Evolutionary conservation across 2,888 invertebrate species (phyloP).

Genomic region (Malacosoma neustria): DNA sequence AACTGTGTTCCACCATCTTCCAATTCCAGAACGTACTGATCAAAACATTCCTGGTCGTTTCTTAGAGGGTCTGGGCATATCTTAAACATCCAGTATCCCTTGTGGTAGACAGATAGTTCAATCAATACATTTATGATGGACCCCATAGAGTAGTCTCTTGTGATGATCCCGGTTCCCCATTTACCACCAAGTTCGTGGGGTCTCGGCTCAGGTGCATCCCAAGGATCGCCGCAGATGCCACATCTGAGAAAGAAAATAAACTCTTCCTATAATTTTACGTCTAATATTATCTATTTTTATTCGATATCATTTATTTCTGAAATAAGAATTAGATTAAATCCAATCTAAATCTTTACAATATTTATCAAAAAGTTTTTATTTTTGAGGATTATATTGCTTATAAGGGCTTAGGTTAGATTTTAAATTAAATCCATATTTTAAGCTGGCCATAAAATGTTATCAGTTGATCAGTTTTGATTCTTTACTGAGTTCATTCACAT

Average conservation of each 20-base stretch:
- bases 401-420: neutral
- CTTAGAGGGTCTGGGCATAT: conserved; percentile 82
- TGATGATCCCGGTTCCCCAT: conserved; percentile 83
- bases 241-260: conserved; percentile 45
- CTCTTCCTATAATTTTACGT: no score
- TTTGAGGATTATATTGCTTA: neutral
- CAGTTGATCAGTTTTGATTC: neutral
- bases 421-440: neutral
- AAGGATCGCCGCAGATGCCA: conserved; percentile 86
- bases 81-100: conserved; percentile 88
- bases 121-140: conserved; percentile 79
- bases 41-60: conserved; percentile 82
- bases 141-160: conserved; percentile 78
- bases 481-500: neutral
- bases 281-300: no score
- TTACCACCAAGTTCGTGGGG: conserved; percentile 84
- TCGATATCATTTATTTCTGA: no score
- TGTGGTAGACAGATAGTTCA: conserved; percentile 87
- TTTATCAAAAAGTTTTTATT: neutral
- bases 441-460: conserved; percentile 2
- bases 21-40: conserved; percentile 77
- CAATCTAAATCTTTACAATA: no score
- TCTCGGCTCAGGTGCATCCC: conserved; percentile 78
- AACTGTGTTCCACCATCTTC: conserved; percentile 68
- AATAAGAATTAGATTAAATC: no score